phyloP scores from a whole-genome alignment of 2,797 vertebrate genomes.

The Microhierax caerulescens region DNA sequence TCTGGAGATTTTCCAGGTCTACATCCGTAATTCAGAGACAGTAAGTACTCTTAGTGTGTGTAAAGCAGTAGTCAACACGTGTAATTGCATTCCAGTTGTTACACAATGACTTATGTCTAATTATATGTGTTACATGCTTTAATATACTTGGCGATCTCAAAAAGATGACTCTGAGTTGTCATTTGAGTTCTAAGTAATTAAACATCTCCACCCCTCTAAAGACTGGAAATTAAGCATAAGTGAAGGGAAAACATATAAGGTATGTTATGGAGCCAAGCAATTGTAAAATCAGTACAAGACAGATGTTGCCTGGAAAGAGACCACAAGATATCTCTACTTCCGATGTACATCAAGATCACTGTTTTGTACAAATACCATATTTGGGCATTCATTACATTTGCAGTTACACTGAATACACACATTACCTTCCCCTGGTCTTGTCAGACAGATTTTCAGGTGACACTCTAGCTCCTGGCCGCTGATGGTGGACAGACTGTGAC shows the following conservation, averaged over 20 bases:
- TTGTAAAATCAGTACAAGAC: background rate
- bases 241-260: background rate
- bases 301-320: background rate
- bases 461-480: slow-evolving; percentile 87
- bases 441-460: slow-evolving; percentile 91
- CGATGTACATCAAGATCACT: background rate
- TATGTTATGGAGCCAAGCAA: background rate
- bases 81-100: background rate
- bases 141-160: background rate
- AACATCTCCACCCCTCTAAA: background rate
- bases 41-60: background rate
- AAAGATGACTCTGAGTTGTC: background rate
- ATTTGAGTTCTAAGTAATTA: background rate
- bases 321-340: background rate
- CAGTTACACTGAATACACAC: background rate
- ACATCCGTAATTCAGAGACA: slow-evolving; percentile 5
- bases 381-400: background rate
- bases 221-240: background rate
- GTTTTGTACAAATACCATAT: background rate
- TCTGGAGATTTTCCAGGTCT: slow-evolving; percentile 97
- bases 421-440: slow-evolving; percentile 90
- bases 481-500: slow-evolving; percentile 82
- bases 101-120: background rate
- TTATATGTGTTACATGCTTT: background rate
- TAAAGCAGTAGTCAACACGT: background rate